Conservation (phyloP, 2,113 vertebrate species). For the Sardina pilchardus region DNA sequence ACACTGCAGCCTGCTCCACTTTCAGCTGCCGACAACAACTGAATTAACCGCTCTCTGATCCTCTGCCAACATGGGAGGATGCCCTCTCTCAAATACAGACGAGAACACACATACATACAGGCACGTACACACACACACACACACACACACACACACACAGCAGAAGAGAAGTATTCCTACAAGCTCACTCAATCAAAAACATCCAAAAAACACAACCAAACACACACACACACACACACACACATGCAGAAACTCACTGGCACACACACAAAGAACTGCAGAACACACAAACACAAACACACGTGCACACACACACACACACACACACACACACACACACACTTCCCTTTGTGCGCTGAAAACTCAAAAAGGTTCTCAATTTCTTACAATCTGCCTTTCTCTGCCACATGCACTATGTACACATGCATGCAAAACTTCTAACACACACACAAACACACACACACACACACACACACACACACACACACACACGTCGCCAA, state of each 20-base stretch:
- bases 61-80: constrained; percentile 56
- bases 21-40: constrained; percentile 51
- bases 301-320: background rate
- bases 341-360: constrained; percentile 39
- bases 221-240: background rate
- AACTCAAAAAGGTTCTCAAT: background rate
- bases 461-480: constrained; percentile 36
- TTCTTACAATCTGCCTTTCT: background rate
- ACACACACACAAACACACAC: constrained; percentile 38
- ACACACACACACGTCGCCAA: constrained; percentile 51
- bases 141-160: background rate
- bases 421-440: background rate
- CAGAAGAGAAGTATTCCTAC: background rate
- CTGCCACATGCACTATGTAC: background rate
- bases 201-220: background rate
- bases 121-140: background rate
- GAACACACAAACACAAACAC: background rate
- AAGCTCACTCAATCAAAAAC: background rate
- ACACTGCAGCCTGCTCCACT: background rate
- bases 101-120: background rate
- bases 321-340: background rate
- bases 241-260: background rate
- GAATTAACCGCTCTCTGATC: constrained; percentile 54
- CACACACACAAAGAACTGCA: background rate
- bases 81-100: constrained; percentile 17